Evolutionary conservation across 2,113 vertebrate species (phyloP).

Genomic region (Cololabis saira): DNA sequence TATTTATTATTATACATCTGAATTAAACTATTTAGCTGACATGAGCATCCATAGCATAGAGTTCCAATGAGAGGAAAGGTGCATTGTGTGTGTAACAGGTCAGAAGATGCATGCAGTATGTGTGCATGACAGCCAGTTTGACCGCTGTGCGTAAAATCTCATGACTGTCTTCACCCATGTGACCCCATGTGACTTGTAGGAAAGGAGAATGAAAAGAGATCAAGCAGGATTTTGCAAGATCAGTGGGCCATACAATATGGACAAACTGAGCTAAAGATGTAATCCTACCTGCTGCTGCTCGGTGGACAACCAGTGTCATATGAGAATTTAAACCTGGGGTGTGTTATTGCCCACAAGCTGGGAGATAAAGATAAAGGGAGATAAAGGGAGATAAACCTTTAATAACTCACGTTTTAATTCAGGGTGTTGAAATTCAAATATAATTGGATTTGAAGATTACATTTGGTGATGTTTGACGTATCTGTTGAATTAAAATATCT

Average conservation of each 20-base stretch:
- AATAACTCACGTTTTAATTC: background rate
- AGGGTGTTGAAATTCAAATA: too few species aligned
- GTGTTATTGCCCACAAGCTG: background rate
- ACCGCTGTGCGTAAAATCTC: conserved; percentile 34
- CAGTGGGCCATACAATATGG: conserved; percentile 33
- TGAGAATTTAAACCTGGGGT: conserved; percentile 2
- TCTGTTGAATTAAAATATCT: background rate
- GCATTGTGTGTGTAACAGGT: background rate
- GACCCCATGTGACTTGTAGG: conserved; percentile 60
- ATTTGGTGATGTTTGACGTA: background rate
- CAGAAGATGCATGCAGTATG: background rate
- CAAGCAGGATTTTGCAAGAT: conserved; percentile 10
- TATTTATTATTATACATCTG: too few species aligned
- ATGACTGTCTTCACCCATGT: conserved; percentile 69
- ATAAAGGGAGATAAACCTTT: background rate
- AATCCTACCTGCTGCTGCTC: conserved; percentile 21
- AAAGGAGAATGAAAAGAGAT: conserved; percentile 21
- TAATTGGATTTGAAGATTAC: background rate
- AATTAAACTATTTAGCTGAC: too few species aligned
- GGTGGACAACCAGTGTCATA: background rate
- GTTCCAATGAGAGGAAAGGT: background rate
- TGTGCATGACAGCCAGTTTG: background rate
- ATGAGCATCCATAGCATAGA: background rate
- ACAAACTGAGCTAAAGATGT: conserved; percentile 10
- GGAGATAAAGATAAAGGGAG: too few species aligned